phyloP scores from a whole-genome alignment of 2,888 invertebrate species.

The Eurois occulta region DNA sequence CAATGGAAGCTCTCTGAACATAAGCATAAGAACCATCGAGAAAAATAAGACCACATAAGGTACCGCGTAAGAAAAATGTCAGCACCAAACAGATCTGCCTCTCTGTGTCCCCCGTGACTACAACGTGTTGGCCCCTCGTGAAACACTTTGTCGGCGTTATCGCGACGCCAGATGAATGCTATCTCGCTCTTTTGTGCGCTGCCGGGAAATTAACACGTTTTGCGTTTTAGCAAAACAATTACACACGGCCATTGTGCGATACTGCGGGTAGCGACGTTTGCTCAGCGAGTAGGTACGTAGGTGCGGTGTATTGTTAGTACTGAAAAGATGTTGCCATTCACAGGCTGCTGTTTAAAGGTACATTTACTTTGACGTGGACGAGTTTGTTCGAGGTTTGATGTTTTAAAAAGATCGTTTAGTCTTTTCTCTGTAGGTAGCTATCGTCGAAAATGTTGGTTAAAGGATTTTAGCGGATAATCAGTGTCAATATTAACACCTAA shows the following conservation, averaged over 20 bases:
- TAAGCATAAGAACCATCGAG: not conserved
- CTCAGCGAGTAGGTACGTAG: conserved; percentile 14
- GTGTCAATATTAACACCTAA: not conserved
- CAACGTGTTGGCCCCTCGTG: conserved; percentile 56
- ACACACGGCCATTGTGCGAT: conserved; percentile 64
- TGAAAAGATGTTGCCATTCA: conserved; percentile 28
- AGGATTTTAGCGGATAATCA: not conserved
- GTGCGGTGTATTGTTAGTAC: conserved; percentile 21
- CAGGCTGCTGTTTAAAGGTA: conserved; percentile 15
- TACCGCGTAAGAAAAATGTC: not conserved
- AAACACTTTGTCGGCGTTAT: conserved; percentile 68
- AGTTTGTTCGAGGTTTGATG: conserved; percentile 8
- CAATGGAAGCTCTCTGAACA: not conserved
- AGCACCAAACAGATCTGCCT: not conserved
- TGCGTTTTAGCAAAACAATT: conserved; percentile 70
- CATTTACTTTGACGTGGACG: conserved; percentile 17
- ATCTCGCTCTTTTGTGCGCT: conserved; percentile 68
- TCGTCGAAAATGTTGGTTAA: not conserved
- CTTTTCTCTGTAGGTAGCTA: not conserved
- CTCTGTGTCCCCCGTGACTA: conserved; percentile 18
- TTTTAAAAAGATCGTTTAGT: conserved; percentile 7
- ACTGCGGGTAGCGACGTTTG: conserved; percentile 52
- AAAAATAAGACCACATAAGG: not conserved
- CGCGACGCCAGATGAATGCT: conserved; percentile 67
- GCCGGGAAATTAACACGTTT: conserved; percentile 70